Percentiles rank a stretch among this genome's conserved stretches.
These are phyloP conservation scores for Melospiza melodia DNA, from an alignment of 2,113 vertebrate genomes.

Conservation along the genomic window DNA sequence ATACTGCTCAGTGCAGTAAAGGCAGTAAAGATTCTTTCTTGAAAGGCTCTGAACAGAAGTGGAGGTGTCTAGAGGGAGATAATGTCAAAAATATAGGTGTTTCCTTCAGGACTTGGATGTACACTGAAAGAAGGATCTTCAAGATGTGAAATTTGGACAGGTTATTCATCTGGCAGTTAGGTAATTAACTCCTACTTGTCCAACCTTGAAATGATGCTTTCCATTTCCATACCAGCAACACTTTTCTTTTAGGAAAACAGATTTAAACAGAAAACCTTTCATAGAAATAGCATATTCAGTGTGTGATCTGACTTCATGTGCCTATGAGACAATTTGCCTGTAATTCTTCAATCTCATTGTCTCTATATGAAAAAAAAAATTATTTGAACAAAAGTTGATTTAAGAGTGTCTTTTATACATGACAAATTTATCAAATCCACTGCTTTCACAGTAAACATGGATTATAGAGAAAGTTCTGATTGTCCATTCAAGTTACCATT, in stretches of 20 bases:
- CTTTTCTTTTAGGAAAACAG: background rate
- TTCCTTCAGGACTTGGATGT: background rate
- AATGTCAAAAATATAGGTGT: background rate
- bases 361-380: background rate
- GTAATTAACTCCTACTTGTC: background rate
- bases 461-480: background rate
- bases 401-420: background rate
- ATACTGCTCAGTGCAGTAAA: rapidly evolving
- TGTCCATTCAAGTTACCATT: background rate
- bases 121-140: background rate
- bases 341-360: background rate
- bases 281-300: background rate
- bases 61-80: background rate
- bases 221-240: background rate
- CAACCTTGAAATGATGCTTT: background rate
- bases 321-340: background rate
- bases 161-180: background rate
- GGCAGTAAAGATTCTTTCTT: background rate
- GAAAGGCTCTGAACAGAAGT: background rate
- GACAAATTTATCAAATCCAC: background rate
- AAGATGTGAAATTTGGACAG: background rate
- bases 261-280: background rate
- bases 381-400: background rate
- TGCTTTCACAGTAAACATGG: background rate
- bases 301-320: background rate